Percentiles rank a stretch among this genome's conserved stretches.
These are phyloP conservation scores for Lordiphosa stackelbergi DNA, from an alignment of 1,140 invertebrate species.

Conservation along the genomic window DNA sequence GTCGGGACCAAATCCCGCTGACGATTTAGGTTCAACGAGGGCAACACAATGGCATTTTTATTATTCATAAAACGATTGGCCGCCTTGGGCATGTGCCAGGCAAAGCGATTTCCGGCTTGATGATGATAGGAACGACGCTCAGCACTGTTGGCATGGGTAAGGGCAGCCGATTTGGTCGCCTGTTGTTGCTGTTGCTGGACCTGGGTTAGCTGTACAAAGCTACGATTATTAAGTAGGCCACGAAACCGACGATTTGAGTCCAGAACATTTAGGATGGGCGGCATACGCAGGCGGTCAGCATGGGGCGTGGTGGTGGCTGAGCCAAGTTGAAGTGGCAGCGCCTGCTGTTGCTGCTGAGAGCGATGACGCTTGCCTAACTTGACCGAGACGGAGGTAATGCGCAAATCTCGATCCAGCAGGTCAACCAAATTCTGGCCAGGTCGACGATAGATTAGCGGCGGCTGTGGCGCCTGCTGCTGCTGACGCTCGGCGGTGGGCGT, in stretches of 20 bases:
- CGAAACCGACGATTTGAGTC: slow-evolving; percentile 64
- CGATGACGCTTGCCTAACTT: slow-evolving; percentile 52
- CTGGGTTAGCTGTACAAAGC: slow-evolving; percentile 71
- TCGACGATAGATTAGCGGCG: slow-evolving; percentile 27
- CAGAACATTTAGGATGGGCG: slow-evolving; percentile 69
- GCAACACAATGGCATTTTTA: slow-evolving; percentile 62
- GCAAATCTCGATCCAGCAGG: slow-evolving; percentile 52
- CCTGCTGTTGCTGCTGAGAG: slow-evolving; percentile 23
- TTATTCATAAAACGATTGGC: slow-evolving; percentile 65
- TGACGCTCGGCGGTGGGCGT: slow-evolving; percentile 49
- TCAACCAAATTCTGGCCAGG: slow-evolving; percentile 41
- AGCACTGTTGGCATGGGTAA: slow-evolving; percentile 37
- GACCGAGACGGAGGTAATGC: slow-evolving; percentile 55
- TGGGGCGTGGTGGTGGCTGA: slow-evolving; percentile 34
- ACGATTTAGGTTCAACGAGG: slow-evolving; percentile 55
- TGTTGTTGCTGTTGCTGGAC: slow-evolving; percentile 50
- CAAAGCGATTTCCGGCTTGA: slow-evolving; percentile 47
- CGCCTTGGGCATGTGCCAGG: slow-evolving; percentile 66
- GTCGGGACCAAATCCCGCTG: slow-evolving; percentile 35
- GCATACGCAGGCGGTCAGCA: slow-evolving; percentile 59
- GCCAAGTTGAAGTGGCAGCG: slow-evolving; percentile 16
- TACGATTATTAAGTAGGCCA: slow-evolving; percentile 57
- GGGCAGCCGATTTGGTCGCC: slow-evolving; percentile 61
- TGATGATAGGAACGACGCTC: slow-evolving; percentile 25
- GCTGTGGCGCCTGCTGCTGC: slow-evolving; percentile 9